Evolutionary conservation across 2,888 invertebrate species (phyloP).

Genomic region (Drosophila diplacantha): DNA sequence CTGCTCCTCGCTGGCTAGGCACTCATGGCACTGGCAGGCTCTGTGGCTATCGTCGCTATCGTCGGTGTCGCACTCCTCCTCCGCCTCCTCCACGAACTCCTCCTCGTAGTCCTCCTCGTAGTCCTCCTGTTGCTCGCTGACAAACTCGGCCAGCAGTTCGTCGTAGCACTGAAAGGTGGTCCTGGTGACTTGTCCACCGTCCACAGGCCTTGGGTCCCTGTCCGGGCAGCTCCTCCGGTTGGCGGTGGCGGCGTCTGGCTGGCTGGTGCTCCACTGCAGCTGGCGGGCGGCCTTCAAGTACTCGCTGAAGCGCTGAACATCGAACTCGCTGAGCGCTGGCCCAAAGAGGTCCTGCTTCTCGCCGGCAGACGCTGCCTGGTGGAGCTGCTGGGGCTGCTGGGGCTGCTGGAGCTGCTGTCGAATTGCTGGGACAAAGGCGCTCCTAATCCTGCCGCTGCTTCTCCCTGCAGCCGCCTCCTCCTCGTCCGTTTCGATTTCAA

Average conservation of each 20-base stretch:
- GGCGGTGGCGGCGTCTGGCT: neutral
- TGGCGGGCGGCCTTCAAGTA: constrained; percentile 60
- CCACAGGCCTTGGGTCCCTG: neutral
- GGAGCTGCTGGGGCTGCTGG: neutral
- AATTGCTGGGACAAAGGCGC: constrained; percentile 54
- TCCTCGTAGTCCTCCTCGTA: constrained; percentile 16
- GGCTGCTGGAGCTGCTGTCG: neutral
- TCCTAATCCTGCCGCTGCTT: constrained; percentile 28
- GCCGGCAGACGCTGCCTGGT: constrained; percentile 7
- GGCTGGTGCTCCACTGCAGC: constrained; percentile 41
- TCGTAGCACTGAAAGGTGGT: constrained; percentile 70
- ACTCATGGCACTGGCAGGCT: constrained; percentile 58
- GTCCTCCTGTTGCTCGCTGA: constrained; percentile 60
- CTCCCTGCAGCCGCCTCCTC: constrained; percentile 29
- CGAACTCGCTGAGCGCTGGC: constrained; percentile 67
- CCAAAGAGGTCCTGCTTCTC: constrained; percentile 39
- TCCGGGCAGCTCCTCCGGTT: constrained; percentile 2
- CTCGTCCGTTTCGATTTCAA: constrained; percentile 58
- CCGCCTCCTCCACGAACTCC: neutral
- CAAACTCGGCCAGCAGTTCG: constrained; percentile 69
- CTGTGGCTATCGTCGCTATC: constrained; percentile 30
- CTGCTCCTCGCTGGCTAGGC: constrained; percentile 38
- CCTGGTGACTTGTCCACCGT: neutral
- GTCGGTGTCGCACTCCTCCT: constrained; percentile 13
- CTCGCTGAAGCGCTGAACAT: constrained; percentile 72